These are phyloP conservation scores for Papilio demoleus DNA, from an alignment of 2,888 invertebrate species.

Conservation along the genomic window DNA sequence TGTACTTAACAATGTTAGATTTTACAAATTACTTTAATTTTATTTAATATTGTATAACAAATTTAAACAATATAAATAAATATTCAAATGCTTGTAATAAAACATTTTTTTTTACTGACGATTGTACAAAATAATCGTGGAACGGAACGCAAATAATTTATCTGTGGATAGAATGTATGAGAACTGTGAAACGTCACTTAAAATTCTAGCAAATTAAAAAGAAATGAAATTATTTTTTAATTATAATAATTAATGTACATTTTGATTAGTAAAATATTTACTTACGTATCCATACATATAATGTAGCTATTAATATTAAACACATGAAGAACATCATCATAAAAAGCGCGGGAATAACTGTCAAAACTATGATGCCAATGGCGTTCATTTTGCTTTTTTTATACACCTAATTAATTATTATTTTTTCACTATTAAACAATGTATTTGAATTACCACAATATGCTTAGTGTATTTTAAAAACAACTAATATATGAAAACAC, in stretches of 20 bases:
- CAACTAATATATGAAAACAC: neutral
- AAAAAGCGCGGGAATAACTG: conserved; percentile 16
- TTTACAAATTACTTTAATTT: too few relatives aligned
- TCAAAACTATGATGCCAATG: neutral
- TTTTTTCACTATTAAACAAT: neutral
- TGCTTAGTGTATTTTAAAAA: conserved; percentile 13
- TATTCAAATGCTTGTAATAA: too few relatives aligned
- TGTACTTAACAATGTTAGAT: too few relatives aligned
- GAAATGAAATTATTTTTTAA: neutral
- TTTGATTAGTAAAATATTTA: neutral
- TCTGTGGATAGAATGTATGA: neutral
- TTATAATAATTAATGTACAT: neutral
- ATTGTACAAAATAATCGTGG: neutral
- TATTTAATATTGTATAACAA: too few relatives aligned
- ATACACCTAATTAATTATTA: neutral
- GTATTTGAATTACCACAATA: neutral
- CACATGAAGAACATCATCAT: conserved; percentile 30
- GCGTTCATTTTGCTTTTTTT: neutral
- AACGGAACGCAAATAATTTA: conserved; percentile 9
- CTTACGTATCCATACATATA: conserved; percentile 35
- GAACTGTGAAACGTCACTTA: too few relatives aligned
- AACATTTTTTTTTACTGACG: too few relatives aligned
- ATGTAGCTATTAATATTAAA: conserved; percentile 11
- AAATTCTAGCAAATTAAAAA: too few relatives aligned
- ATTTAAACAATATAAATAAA: too few relatives aligned